Evolutionary conservation across 2,888 invertebrate species (phyloP).

Genomic region (Trilocha varians): DNA sequence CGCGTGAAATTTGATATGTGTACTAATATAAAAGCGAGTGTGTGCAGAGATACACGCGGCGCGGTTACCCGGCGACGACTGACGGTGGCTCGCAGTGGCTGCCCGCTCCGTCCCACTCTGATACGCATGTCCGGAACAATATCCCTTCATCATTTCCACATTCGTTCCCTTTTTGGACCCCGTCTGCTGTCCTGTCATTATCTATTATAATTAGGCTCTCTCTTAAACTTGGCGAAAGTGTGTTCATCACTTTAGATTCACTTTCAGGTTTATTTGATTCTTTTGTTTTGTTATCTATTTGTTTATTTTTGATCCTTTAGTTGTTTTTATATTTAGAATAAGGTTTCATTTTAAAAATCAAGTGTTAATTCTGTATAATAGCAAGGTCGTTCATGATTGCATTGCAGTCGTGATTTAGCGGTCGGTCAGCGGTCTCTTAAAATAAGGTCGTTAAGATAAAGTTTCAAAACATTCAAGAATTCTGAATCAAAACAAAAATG

Average conservation of each 20-base stretch:
- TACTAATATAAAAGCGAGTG: constrained; percentile 27
- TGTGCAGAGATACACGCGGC: constrained; percentile 35
- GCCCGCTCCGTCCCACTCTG: constrained; percentile 52
- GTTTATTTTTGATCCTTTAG: too few species aligned
- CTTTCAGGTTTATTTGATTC: not conserved
- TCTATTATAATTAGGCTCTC: constrained; percentile 11
- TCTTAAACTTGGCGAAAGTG: not conserved
- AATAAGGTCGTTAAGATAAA: too few species aligned
- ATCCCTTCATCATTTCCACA: constrained; percentile 48
- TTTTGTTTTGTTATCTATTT: too few species aligned
- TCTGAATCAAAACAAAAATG: too few species aligned
- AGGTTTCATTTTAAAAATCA: too few species aligned
- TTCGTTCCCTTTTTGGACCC: constrained; percentile 30
- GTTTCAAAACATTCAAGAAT: too few species aligned
- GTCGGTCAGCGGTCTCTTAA: constrained; percentile 25
- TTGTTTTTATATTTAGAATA: too few species aligned
- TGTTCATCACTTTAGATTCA: not conserved
- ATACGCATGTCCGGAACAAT: constrained; percentile 65
- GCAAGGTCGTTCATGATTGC: constrained; percentile 57
- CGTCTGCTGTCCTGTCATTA: constrained; percentile 16
- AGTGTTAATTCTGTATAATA: too few species aligned
- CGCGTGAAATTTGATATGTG: constrained; percentile 71
- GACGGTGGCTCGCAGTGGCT: constrained; percentile 26
- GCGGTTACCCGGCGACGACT: constrained; percentile 57
- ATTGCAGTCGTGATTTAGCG: constrained; percentile 34